Conservation (phyloP, 2,113 vertebrate genomes). For the Anguilla rostrata region DNA sequence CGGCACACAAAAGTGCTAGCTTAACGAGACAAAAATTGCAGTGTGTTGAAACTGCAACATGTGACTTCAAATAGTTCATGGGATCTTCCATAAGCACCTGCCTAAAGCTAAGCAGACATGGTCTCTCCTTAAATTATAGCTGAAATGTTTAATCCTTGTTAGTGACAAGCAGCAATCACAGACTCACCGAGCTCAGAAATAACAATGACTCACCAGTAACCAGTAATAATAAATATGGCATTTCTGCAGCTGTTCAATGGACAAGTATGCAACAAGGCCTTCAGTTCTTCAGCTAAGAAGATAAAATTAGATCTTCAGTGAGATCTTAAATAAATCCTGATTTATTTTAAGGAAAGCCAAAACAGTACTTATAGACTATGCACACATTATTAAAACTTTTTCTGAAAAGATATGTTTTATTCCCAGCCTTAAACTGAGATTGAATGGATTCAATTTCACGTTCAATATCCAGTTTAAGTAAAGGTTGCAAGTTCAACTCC, state of each 20-base stretch:
- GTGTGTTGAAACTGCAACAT: background rate
- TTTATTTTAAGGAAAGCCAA: too few species aligned
- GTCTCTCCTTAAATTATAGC: background rate
- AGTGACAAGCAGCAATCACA: background rate
- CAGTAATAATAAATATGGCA: background rate
- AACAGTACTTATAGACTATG: too few species aligned
- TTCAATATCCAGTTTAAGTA: too few species aligned
- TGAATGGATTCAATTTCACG: too few species aligned
- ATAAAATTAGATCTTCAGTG: background rate
- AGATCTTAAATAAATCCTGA: background rate
- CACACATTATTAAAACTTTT: too few species aligned
- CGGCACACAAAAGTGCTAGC: background rate
- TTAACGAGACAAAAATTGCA: background rate
- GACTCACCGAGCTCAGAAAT: background rate
- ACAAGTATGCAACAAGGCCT: background rate
- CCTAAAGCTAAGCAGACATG: background rate
- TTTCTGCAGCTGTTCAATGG: background rate
- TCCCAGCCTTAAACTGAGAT: too few species aligned
- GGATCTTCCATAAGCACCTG: background rate
- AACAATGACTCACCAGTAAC: background rate
- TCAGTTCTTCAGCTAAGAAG: background rate
- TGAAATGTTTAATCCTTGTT: background rate
- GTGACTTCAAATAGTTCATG: background rate
- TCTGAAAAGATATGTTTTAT: too few species aligned
- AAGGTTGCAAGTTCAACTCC: background rate